Base-by-base conservation (phyloP, 2,888 invertebrate species). In the Trilocha varians region DNA sequence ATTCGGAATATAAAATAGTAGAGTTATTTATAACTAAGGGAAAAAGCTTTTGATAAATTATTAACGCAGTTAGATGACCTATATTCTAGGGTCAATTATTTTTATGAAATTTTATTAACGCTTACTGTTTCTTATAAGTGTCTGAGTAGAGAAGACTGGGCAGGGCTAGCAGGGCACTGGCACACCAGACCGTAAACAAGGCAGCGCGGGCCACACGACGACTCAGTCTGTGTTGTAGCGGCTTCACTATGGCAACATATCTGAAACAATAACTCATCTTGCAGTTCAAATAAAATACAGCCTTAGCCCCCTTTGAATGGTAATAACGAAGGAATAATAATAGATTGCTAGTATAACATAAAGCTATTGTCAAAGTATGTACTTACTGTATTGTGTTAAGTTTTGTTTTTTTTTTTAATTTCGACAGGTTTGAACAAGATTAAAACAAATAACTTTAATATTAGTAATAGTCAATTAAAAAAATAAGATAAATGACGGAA, bases 171-270 rank as follows among this genome's bases (percentile, higher is more conserved):
- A 91, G 62, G 45, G 91, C 88, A 53, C 95, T 93, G 0, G 91
- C 87, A 36, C 90, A 70, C 97, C 97, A 97, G 44, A 97, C 95
- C 8, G 91, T 83, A 32, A 89, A 76, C 13, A 97, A 88, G 5
- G 90, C 91, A 13, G 91, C 85, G 37, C 94, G 88, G 0, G 96
- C 95, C 36, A 91, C 89, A 13, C 89, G 86, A 34, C 92, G 89
- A 13, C 95, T 93, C 79, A 96, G 90, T 49, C 96, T 87, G 34
- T 94, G 94, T 55, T 94, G 91, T 11, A 97, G 80, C 0, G 97
- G 97, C 64, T 93, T 91, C 41, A 97, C 94, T 63, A 97, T 96
- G 1, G 96, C 97, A 68, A 95, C 90, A 69, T 96, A 97, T 74
- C 96, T 96, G 86, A 9, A 50, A 25, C 56, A 49, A 52, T 4